These are phyloP conservation scores for Andrena cerasifolii DNA, from an alignment of 1,140 invertebrate genomes.

Conservation along the genomic window DNA sequence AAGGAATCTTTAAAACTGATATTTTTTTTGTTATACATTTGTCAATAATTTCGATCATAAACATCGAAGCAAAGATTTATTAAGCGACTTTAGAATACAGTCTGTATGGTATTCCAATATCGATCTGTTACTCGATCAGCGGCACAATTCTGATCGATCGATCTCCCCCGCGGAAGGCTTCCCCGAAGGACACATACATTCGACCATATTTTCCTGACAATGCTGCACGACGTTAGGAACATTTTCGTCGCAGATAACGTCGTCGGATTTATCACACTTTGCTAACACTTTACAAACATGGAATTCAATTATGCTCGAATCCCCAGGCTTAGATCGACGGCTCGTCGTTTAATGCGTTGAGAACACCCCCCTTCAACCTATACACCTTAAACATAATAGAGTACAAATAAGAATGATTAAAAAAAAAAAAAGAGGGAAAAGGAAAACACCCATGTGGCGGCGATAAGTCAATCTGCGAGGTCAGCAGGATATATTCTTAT, in stretches of 20 bases:
- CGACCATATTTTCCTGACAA: neutral
- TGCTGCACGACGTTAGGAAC: neutral
- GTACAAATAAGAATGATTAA: neutral
- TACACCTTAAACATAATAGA: neutral
- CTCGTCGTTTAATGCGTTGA: too few relatives aligned
- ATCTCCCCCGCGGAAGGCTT: too few relatives aligned
- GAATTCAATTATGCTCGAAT: neutral
- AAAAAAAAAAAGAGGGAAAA: slow-evolving; percentile 2
- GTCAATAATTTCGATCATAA: too few relatives aligned
- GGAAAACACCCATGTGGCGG: neutral
- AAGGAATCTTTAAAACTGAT: too few relatives aligned
- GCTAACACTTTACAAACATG: neutral
- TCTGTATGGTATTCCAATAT: too few relatives aligned
- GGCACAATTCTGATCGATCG: too few relatives aligned
- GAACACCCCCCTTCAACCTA: too few relatives aligned
- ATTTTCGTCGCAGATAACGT: neutral
- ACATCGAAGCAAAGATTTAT: too few relatives aligned
- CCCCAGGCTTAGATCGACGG: neutral
- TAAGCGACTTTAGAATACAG: too few relatives aligned
- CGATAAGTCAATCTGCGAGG: neutral
- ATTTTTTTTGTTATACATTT: too few relatives aligned
- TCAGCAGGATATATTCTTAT: slow-evolving; percentile 2
- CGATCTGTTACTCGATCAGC: too few relatives aligned
- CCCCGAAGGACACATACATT: too few relatives aligned
- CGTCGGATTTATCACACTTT: neutral